These are phyloP conservation scores for Hipparchia sbordonii DNA, from an alignment of 2,888 invertebrate species.

Conservation along the genomic window DNA sequence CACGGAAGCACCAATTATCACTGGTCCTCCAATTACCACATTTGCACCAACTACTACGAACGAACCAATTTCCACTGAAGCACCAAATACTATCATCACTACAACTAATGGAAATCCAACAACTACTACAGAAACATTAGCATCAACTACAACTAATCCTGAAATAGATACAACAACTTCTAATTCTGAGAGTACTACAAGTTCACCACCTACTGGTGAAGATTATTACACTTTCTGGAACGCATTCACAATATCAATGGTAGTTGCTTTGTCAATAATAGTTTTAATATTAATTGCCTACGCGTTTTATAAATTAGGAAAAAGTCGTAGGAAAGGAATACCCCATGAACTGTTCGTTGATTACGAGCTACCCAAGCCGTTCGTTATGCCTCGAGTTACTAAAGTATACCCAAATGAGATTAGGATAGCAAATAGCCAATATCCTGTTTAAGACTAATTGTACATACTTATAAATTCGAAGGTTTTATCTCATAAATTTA, in stretches of 20 bases:
- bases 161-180: conserved; percentile 16
- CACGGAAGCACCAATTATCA: not conserved
- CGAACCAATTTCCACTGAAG: not conserved
- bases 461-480: too few species aligned
- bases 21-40: not conserved
- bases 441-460: conserved; percentile 9
- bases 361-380: conserved; percentile 40
- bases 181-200: conserved; percentile 21
- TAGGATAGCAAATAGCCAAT: not conserved
- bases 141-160: conserved; percentile 15
- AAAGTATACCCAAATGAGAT: conserved; percentile 29
- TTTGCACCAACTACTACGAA: conserved; percentile 6
- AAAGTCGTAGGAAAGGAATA: conserved; percentile 38
- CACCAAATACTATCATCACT: conserved; percentile 15
- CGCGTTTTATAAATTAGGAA: conserved; percentile 50
- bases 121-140: conserved; percentile 1
- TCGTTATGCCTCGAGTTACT: conserved; percentile 43
- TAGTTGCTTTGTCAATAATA: conserved; percentile 42
- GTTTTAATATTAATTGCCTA: conserved; percentile 43
- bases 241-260: conserved; percentile 48
- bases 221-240: conserved; percentile 48
- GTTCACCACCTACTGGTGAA: not conserved
- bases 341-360: conserved; percentile 37
- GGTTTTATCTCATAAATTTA: too few species aligned
- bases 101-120: conserved; percentile 1